phyloP scores from a whole-genome alignment of 2,113 vertebrate genomes.

The Oryzias celebensis region DNA sequence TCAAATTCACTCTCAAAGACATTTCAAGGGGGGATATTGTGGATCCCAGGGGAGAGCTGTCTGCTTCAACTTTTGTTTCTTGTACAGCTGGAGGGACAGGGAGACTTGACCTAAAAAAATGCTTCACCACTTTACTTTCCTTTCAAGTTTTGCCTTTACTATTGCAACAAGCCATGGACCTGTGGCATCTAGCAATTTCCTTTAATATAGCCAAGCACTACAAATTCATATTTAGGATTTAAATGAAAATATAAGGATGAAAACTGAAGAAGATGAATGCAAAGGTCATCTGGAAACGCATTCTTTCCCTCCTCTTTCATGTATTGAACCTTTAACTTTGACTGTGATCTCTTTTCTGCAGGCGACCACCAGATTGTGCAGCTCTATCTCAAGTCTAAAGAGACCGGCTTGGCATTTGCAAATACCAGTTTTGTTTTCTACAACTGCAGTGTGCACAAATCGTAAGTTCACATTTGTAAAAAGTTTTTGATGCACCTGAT shows the following conservation, averaged over 20 bases:
- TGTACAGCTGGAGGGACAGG: conserved; percentile 20
- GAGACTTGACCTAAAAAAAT: conserved; percentile 48
- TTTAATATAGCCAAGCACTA: conserved; percentile 1
- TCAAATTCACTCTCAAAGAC: conserved; percentile 67
- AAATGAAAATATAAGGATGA: background rate
- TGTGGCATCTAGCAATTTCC: conserved; percentile 48
- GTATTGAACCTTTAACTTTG: background rate
- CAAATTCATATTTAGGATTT: conserved; percentile 13
- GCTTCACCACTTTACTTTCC: conserved; percentile 4
- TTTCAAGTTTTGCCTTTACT: conserved; percentile 22
- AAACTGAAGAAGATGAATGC: background rate
- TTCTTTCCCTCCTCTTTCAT: background rate
- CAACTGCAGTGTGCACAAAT: conserved; percentile 98
- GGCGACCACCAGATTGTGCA: conserved; percentile 97
- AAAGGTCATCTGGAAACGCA: background rate
- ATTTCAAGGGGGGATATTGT: conserved; percentile 48
- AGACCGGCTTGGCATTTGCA: conserved; percentile 95
- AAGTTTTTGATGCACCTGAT: background rate
- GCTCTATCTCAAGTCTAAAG: conserved; percentile 96
- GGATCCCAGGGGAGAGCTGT: conserved; percentile 49
- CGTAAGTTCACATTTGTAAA: conserved; percentile 79
- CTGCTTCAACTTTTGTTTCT: conserved; percentile 47
- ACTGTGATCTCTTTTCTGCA: conserved; percentile 47
- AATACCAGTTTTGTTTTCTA: conserved; percentile 99
- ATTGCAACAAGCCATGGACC: conserved; percentile 59